Evolutionary conservation across 1,140 invertebrate genomes (phyloP).

Genomic region (Pemphigus obesinymphae): DNA sequence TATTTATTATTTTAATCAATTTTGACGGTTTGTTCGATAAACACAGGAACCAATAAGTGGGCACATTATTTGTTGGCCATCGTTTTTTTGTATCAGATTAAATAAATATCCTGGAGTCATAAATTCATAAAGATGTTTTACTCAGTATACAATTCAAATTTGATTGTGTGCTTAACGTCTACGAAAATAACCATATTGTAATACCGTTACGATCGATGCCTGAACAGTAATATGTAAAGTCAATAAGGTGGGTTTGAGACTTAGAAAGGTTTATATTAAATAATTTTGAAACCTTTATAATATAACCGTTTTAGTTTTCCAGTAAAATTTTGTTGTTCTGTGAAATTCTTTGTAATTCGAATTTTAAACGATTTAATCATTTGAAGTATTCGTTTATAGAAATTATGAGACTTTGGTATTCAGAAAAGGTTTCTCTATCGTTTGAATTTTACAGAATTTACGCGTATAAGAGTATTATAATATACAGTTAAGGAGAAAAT

Average conservation of each 20-base stretch:
- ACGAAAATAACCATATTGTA: not conserved
- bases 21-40: not conserved
- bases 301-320: no score
- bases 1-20: slow-evolving; percentile 3
- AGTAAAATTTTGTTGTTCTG: no score
- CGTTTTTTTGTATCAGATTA: not conserved
- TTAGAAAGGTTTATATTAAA: not conserved
- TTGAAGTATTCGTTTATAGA: no score
- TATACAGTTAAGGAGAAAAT: no score
- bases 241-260: not conserved
- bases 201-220: not conserved
- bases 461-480: no score
- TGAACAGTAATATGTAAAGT: not conserved
- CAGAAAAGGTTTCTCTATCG: no score
- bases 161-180: not conserved
- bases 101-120: not conserved
- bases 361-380: no score
- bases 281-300: not conserved
- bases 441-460: no score
- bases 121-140: not conserved
- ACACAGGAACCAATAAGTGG: not conserved
- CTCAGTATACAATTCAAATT: not conserved
- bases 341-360: no score
- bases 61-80: not conserved
- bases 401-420: no score